These are phyloP conservation scores for Eolophus roseicapilla DNA, from an alignment of 2,113 vertebrate species.

Conservation along the genomic window DNA sequence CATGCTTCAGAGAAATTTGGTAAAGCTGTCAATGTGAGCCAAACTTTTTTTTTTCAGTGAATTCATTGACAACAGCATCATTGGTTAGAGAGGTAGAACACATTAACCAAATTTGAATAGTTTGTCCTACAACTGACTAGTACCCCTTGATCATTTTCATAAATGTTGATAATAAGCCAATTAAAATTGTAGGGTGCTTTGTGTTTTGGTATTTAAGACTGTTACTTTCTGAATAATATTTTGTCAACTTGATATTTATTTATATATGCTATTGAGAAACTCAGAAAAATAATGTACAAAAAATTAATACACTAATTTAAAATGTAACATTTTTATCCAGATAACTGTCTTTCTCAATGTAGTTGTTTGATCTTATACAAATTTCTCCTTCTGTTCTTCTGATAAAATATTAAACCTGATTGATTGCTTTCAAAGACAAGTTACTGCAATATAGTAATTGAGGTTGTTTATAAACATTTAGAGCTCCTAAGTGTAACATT, in stretches of 20 bases:
- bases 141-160: not conserved
- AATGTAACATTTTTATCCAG: not conserved
- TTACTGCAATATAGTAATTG: slow-evolving; percentile 24
- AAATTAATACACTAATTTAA: not conserved
- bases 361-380: slow-evolving; percentile 5
- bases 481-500: slow-evolving; percentile 51
- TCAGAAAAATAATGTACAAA: not conserved
- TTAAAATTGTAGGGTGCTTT: not conserved
- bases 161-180: not conserved
- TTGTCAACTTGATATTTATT: not conserved
- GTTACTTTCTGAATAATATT: not conserved
- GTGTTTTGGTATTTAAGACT: not conserved
- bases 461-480: slow-evolving; percentile 68
- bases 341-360: not conserved
- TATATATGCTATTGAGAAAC: not conserved
- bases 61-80: not conserved
- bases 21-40: not conserved
- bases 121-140: not conserved
- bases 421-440: slow-evolving; percentile 36
- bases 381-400: slow-evolving; percentile 6
- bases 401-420: slow-evolving; percentile 59
- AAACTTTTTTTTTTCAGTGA: not conserved
- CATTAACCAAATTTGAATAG: not conserved
- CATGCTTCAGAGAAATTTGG: not conserved
- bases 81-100: not conserved